Evolutionary conservation across 2,113 vertebrate species (phyloP), one percentile per base, ranked within the genome.

Genomic region (Eulemur macaco): DNA sequence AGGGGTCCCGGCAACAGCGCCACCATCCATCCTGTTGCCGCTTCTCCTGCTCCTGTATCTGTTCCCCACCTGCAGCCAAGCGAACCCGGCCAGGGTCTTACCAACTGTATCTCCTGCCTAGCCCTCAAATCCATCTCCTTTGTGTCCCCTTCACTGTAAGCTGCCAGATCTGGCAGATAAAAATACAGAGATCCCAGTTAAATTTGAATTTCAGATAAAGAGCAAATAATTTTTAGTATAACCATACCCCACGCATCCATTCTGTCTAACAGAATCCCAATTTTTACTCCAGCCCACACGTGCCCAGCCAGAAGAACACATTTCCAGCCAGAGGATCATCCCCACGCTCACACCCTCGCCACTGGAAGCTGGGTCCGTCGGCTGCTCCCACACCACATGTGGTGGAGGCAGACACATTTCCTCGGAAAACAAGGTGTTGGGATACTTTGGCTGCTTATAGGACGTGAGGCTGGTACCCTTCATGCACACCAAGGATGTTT

Each of bases 191-290:
- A n/a, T 89, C 54, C 54, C 50, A 58, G 20, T 80, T 92, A 89
- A 82, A 69, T 58, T 76, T 95, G 21, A 91, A 95, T 68, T 94
- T 90, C 21, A 86, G 18, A 80, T 69, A 58, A 90, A 95, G 34
- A 93, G 76, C 10, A 68, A 84, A 8, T 50, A 23, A 68, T 58
- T 90, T 89, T 86, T 86, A 89, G 60, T 23, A 34, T 52, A 66
- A 71, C 73, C 83, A 23, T 80, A 76, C 6, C n/a, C 80, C 58
- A 17, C 18, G 12, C 45, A 68, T 82, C 45, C 68, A 77, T 78
- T 91, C 29, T 90, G 39, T 56, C 69, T 90, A 69, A 73, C 15
- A 93, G 69, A 80, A 84, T 29, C 54, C 50, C 34, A 7, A 34
- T 23, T 87, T 88, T 69, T 39, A 66, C 71, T 50, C 45, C 68